Evolutionary conservation across 2,888 invertebrate genomes (phyloP), one percentile per base, ranked within the genome.

Genomic region (Hedya salicella): DNA sequence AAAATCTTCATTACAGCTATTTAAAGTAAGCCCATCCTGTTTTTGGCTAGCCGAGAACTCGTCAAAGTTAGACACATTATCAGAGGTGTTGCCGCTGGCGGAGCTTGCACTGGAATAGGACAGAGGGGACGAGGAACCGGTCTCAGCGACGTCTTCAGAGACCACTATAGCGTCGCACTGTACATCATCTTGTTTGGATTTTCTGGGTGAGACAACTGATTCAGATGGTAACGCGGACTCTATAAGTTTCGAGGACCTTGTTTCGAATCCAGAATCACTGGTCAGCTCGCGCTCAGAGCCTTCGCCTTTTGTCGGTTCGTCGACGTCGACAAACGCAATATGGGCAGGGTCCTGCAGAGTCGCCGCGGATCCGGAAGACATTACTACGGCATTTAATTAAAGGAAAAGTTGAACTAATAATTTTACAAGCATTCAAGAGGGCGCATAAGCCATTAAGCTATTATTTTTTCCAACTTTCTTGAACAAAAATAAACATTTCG

Each of bases 291-390:
- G 70, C 44, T 73, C 76, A 66, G 75, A 75, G 68, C 73, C 77
- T 79, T 80, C 86, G 81, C 86, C 86, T 76, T 83, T 82, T 59
- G 73, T 69, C 63, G 72, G 76, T 66, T 72, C 76, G 76, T 80
- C 81, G 75, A 86, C 86, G 85, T 87, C 86, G 72, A 82, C 81
- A 76, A 73, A 72, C 68, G 78, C 83, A 79, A 82, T 86, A 82
- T 83, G 84, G 77, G 68, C 61, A 14, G 70, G 62, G 52, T 68
- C 32, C 54, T 48, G 60, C 19, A 48, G 48, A 48, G 19, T 76
- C 71, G 78, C 79, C 57, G 77, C 75, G 16, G 70, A 73, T 71
- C 78, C 83, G 42, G 72, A 68, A 57, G 89, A 85, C 89, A 90
- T 90, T 75, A 72, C 85, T 60, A 59, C 48, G 72, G 68, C 56